These are phyloP conservation scores for Ptilorrhoa leucosticta DNA, from an alignment of 2,113 vertebrate genomes.

Conservation along the genomic window DNA sequence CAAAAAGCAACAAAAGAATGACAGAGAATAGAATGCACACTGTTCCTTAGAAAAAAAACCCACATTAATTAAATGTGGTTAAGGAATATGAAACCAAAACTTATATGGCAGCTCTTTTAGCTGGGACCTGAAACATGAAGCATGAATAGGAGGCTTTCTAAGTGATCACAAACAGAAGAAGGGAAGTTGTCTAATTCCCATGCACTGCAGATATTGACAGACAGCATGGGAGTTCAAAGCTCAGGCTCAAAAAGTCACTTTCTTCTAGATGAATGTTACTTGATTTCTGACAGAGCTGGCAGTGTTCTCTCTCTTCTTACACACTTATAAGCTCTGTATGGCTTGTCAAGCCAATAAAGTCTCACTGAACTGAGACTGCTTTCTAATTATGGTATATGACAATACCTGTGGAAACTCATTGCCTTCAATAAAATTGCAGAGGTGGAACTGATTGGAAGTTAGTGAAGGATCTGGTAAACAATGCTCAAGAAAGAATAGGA, in stretches of 20 bases:
- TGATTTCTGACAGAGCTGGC: background rate
- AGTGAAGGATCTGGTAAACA: conserved; percentile 45
- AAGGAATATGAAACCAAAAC: background rate
- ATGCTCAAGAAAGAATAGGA: conserved; percentile 29
- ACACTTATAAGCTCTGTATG: background rate
- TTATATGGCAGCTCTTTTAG: background rate
- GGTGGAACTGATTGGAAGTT: conserved; percentile 53
- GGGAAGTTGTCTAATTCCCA: background rate
- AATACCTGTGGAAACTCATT: conserved; percentile 49
- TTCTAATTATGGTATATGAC: conserved; percentile 44
- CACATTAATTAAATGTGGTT: background rate
- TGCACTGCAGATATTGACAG: background rate
- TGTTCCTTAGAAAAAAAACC: background rate
- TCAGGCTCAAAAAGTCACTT: background rate
- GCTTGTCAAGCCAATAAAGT: conserved; percentile 49
- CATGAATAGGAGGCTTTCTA: background rate
- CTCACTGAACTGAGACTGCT: conserved; percentile 42
- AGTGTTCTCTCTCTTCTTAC: conserved; percentile 7
- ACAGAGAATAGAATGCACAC: background rate
- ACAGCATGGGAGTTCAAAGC: background rate
- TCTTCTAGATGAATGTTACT: background rate
- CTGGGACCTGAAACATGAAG: background rate
- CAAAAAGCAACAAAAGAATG: background rate
- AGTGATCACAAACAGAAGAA: background rate
- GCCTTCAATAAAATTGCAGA: conserved; percentile 47